These are phyloP conservation scores for Bradypus variegatus DNA, from an alignment of 2,797 vertebrate genomes.

Conservation along the genomic window DNA sequence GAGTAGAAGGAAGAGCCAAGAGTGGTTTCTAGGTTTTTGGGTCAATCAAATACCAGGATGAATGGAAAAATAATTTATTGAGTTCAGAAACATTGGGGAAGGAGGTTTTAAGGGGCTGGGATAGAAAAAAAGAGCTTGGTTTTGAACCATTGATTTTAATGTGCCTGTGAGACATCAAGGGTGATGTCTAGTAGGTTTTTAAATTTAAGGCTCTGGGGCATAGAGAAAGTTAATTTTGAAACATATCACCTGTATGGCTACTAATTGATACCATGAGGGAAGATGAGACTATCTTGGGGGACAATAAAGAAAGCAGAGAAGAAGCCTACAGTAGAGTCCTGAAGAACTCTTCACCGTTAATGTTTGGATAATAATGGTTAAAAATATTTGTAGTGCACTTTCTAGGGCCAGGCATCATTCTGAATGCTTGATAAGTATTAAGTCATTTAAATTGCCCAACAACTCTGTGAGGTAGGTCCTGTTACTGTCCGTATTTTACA, in stretches of 20 bases:
- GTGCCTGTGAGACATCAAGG: neutral
- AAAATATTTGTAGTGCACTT: neutral
- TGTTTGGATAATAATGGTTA: neutral
- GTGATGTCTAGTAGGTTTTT: neutral
- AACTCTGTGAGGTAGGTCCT: neutral
- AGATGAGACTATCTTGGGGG: neutral
- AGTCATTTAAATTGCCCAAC: neutral
- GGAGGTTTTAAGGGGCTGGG: neutral
- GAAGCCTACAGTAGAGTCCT: neutral
- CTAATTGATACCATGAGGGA: neutral
- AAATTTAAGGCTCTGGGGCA: neutral
- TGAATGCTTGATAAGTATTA: neutral
- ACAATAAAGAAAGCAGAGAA: neutral
- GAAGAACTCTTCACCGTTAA: neutral
- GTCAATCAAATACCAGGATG: neutral
- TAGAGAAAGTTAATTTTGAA: neutral
- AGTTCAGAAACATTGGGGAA: neutral
- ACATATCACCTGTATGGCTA: neutral
- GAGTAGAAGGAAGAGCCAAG: neutral
- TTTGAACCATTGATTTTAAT: neutral
- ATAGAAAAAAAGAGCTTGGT: neutral
- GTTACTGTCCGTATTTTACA: neutral
- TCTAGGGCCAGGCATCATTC: neutral
- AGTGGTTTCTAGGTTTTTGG: neutral
- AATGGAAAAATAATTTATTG: neutral